Base-by-base conservation (phyloP, 1,140 invertebrate genomes). In the Anthonomus grandis region DNA sequence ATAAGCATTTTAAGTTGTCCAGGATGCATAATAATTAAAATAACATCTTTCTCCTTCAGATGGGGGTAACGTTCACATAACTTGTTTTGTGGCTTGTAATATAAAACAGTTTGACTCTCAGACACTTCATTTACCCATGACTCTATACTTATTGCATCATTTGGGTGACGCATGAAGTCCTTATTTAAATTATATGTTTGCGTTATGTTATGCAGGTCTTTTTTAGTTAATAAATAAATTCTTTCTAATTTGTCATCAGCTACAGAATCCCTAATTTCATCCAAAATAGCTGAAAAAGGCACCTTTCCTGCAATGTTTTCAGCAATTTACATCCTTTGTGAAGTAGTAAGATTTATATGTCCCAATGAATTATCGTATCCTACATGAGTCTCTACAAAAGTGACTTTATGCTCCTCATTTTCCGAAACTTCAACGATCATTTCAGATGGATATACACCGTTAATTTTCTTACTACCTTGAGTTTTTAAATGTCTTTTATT, bases 21-120 rank as follows among this genome's bases (percentile, higher is more conserved):
- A n/a, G 27, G 19, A 50, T 23, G 21, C 31, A 50, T 50, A 15
- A 50, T 50, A 17, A 50, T 38, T 19, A 50, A 13, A 8, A 50
- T n/a, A 38, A 50, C 36, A 38, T 50, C 47, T 19, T 50, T 25
- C n/a, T 50, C 18, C 18, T 50, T 50, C 23, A 50, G 38, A 23
- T 18, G n/a, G 19, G 47, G n/a, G 17, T 37, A 22, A 21, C 23
- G 4, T 8, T 21, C 3, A 17, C 45, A 25, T 9, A 8, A 15
- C 17, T 13, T 15, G 34, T 22, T 18, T 23, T 50, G 47, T 9
- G 34, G 47, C 21, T 50, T 50, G 24, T 50, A 50, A 50, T 13
- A 50, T 9, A 50, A 6, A 21, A 50, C 47, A 38, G 27, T 21
- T 9, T 22, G 19, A 50, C 18, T 38, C 8, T 1, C n/a, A 19